Conservation (phyloP, 2,888 invertebrate genomes). For the Nysson spinosus region DNA sequence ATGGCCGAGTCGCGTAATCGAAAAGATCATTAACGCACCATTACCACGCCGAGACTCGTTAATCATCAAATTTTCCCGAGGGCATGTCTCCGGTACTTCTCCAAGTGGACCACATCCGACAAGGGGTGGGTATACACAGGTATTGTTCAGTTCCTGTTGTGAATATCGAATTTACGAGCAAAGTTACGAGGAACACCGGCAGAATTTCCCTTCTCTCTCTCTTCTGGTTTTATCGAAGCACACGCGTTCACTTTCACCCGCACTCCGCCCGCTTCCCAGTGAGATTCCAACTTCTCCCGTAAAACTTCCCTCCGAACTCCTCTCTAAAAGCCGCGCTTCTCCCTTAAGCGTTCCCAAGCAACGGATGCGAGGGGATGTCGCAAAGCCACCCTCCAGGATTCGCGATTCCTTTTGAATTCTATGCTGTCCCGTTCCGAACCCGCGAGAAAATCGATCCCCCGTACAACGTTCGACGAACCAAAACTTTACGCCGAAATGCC, state of each 20-base stretch:
- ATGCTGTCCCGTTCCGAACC: conserved; percentile 25
- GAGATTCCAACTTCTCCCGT: conserved; percentile 62
- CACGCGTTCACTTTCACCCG: conserved; percentile 33
- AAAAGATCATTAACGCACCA: conserved; percentile 28
- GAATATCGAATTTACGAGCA: conserved; percentile 72
- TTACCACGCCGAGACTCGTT: conserved; percentile 26
- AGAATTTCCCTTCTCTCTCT: conserved; percentile 43
- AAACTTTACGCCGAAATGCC: background rate
- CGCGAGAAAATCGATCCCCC: conserved; percentile 46
- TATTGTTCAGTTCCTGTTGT: conserved; percentile 71
- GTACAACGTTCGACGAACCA: background rate
- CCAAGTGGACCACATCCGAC: conserved; percentile 29
- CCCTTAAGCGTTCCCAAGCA: conserved; percentile 54
- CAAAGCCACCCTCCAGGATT: conserved; percentile 23
- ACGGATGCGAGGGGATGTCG: conserved; percentile 22
- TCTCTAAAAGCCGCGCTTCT: conserved; percentile 56
- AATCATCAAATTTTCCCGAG: conserved; percentile 44
- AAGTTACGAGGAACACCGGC: conserved; percentile 60
- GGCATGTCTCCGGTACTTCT: conserved; percentile 13
- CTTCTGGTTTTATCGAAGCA: conserved; percentile 1
- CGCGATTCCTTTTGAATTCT: conserved; percentile 45
- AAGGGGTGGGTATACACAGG: conserved; percentile 51
- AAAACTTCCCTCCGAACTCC: conserved; percentile 63
- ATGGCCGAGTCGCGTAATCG: no score
- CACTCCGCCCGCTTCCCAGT: conserved; percentile 3